Evolutionary conservation across 2,113 vertebrate genomes (phyloP).

Genomic region (Lepisosteus osseus): DNA sequence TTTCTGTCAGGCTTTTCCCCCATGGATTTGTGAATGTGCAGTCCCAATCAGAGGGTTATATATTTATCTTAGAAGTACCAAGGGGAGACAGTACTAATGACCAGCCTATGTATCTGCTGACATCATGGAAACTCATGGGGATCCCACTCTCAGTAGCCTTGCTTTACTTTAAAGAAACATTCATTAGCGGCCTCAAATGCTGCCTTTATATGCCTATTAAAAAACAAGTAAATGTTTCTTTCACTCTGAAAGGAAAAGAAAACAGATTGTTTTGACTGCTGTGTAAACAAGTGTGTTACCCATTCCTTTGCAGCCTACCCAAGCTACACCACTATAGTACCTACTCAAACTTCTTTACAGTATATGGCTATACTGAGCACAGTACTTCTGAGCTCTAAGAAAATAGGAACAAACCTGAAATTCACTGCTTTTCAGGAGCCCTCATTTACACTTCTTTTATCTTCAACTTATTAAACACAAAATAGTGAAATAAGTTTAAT

Average conservation of each 20-base stretch:
- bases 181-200: constrained; percentile 23
- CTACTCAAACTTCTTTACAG: no score
- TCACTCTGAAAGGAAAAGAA: background rate
- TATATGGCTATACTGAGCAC: no score
- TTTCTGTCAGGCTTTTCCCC: constrained; percentile 31
- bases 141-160: constrained; percentile 10
- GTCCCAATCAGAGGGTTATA: constrained; percentile 60
- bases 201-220: constrained; percentile 24
- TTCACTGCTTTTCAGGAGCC: no score
- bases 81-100: constrained; percentile 35
- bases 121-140: constrained; percentile 28
- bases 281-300: no score
- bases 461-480: no score
- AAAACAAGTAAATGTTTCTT: no score
- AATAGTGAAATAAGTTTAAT: no score
- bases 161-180: constrained; percentile 34
- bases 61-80: constrained; percentile 52
- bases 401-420: no score
- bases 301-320: no score
- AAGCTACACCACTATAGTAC: no score
- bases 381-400: no score
- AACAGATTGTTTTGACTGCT: background rate
- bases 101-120: constrained; percentile 19
- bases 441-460: no score
- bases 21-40: constrained; percentile 42